Evolutionary conservation across 2,888 invertebrate species (phyloP).

Genomic region (Ormyrus labotus): DNA sequence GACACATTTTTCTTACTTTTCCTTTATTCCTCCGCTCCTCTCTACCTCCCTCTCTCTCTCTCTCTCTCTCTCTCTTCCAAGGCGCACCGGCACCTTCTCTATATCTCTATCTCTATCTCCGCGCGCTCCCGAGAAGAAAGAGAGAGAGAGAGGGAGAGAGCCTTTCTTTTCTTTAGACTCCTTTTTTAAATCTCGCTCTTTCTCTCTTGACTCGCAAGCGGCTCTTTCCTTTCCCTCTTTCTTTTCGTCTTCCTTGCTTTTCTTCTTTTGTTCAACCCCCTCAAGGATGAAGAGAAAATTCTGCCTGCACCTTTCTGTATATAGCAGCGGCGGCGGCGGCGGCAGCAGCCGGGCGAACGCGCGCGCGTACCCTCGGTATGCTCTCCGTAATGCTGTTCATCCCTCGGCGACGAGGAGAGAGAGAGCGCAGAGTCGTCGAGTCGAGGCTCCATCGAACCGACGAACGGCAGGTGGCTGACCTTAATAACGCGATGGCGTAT

Average conservation of each 20-base stretch:
- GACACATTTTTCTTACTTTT: slow-evolving; percentile 76
- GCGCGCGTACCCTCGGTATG: background rate
- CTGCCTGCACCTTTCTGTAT: slow-evolving; percentile 2
- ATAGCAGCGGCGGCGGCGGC: background rate
- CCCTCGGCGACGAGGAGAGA: background rate
- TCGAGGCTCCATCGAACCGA: slow-evolving; percentile 67
- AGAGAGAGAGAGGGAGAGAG: background rate
- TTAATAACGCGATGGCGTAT: slow-evolving; percentile 70
- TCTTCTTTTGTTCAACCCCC: slow-evolving; percentile 69
- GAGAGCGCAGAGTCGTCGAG: slow-evolving; percentile 50
- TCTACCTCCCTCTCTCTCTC: slow-evolving; percentile 20
- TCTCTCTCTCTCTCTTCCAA: slow-evolving; percentile 3
- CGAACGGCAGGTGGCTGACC: slow-evolving; percentile 76
- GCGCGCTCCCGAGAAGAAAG: background rate
- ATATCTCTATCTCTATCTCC: slow-evolving; percentile 29
- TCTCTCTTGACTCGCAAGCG: background rate
- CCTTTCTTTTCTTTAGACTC: slow-evolving; percentile 50
- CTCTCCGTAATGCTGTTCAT: slow-evolving; percentile 11
- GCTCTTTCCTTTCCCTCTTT: slow-evolving; percentile 38
- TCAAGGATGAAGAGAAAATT: slow-evolving; percentile 44
- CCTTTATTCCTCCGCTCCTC: slow-evolving; percentile 69
- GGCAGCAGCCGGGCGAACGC: background rate
- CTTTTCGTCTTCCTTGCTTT: slow-evolving; percentile 72
- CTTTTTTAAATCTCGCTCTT: slow-evolving; percentile 35
- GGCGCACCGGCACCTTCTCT: slow-evolving; percentile 9